Evolutionary conservation across 2,888 invertebrate genomes (phyloP).

Genomic region (Macaria notata): DNA sequence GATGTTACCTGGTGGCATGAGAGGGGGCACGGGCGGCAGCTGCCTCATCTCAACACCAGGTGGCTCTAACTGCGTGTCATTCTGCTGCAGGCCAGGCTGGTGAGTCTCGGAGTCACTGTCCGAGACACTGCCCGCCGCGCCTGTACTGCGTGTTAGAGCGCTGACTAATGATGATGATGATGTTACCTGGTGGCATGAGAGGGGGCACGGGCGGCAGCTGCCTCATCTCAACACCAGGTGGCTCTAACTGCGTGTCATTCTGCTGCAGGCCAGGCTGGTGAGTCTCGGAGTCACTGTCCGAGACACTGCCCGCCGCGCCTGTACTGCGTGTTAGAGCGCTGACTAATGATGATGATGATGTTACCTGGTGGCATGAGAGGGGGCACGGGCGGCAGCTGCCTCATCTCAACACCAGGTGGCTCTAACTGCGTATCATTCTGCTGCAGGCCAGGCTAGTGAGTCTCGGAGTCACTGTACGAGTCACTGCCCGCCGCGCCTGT

Average conservation of each 20-base stretch:
- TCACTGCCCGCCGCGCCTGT: slow-evolving; percentile 58
- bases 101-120: slow-evolving; percentile 59
- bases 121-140: slow-evolving; percentile 60
- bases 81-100: slow-evolving; percentile 25
- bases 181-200: slow-evolving; percentile 20
- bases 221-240: slow-evolving; percentile 65
- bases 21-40: slow-evolving; percentile 67
- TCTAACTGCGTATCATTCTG: slow-evolving; percentile 54
- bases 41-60: slow-evolving; percentile 65
- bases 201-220: slow-evolving; percentile 73
- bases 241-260: slow-evolving; percentile 58
- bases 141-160: slow-evolving; percentile 56
- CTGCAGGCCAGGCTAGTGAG: slow-evolving; percentile 24
- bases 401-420: slow-evolving; percentile 67
- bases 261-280: slow-evolving; percentile 24
- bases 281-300: slow-evolving; percentile 61
- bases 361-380: slow-evolving; percentile 38
- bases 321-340: slow-evolving; percentile 59
- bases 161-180: slow-evolving; percentile 36
- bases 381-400: slow-evolving; percentile 67
- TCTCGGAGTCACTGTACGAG: slow-evolving; percentile 63
- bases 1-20: slow-evolving; percentile 18
- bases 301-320: slow-evolving; percentile 58
- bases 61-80: slow-evolving; percentile 59
- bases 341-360: slow-evolving; percentile 29